These are phyloP conservation scores for Syngnathoides biaculeatus DNA, from an alignment of 2,113 vertebrate species.

Conservation along the genomic window DNA sequence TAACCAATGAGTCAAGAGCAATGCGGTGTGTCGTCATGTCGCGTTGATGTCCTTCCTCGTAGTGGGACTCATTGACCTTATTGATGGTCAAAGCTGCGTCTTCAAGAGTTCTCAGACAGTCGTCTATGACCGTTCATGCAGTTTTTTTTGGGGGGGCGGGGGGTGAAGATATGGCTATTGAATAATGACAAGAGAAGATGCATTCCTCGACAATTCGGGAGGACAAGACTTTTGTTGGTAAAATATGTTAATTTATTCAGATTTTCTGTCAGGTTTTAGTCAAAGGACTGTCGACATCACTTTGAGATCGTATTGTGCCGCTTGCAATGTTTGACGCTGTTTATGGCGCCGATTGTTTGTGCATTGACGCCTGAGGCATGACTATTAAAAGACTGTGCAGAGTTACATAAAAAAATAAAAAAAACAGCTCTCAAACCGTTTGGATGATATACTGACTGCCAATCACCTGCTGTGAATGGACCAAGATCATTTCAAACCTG, in stretches of 20 bases:
- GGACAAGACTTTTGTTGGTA: conserved; percentile 5
- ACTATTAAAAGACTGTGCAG: neutral
- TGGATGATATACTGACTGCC: neutral
- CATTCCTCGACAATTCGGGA: neutral
- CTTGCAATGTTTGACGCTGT: conserved; percentile 13
- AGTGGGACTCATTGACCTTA: conserved; percentile 38
- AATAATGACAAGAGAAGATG: conserved; percentile 13
- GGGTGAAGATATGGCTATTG: neutral
- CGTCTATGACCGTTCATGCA: conserved; percentile 32
- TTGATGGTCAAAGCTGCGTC: conserved; percentile 48
- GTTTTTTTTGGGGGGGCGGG: too few species aligned
- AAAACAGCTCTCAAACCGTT: neutral
- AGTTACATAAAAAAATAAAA: neutral
- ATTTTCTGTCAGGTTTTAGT: conserved; percentile 21
- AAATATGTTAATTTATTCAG: conserved; percentile 25
- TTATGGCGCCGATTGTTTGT: neutral
- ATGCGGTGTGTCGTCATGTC: conserved; percentile 38
- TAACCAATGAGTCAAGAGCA: conserved; percentile 36
- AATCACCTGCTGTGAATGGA: neutral
- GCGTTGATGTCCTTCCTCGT: conserved; percentile 48
- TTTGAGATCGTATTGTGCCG: conserved; percentile 13
- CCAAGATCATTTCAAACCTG: too few species aligned
- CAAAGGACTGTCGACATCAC: conserved; percentile 14
- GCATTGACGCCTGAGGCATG: neutral
- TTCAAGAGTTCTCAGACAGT: conserved; percentile 33